phyloP scores from a whole-genome alignment of 2,113 vertebrate genomes.

The Ciconia maguari region DNA sequence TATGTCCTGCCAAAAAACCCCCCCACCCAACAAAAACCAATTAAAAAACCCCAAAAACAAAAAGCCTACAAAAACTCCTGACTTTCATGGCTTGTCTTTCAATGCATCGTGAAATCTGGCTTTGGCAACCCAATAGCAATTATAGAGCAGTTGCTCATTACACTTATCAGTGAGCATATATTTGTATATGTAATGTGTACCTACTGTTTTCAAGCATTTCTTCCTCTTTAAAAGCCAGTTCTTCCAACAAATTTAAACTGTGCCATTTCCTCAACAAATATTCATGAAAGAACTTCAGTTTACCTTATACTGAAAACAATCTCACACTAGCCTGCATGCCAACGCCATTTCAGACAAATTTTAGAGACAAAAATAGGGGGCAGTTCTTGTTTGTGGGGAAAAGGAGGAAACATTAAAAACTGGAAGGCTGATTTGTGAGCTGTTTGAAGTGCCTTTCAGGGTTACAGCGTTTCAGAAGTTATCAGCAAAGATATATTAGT shows the following conservation, averaged over 20 bases:
- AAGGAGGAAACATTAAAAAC: neutral
- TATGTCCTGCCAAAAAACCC: neutral
- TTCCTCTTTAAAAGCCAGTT: neutral
- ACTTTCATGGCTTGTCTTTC: neutral
- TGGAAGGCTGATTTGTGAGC: neutral
- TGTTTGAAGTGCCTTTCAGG: neutral
- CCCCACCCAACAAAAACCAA: neutral
- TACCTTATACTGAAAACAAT: neutral
- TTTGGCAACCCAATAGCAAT: neutral
- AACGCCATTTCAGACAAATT: neutral
- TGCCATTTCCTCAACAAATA: neutral
- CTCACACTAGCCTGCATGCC: neutral
- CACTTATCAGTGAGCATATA: neutral
- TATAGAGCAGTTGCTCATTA: neutral
- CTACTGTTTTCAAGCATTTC: neutral
- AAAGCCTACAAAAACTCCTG: neutral
- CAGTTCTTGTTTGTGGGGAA: neutral
- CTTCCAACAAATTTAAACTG: neutral
- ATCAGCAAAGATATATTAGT: neutral
- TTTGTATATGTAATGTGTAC: neutral
- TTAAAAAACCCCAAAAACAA: too few species aligned
- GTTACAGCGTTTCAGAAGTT: neutral
- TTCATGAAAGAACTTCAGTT: neutral
- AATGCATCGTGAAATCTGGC: neutral
- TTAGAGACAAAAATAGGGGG: neutral